Conservation (phyloP, 2,113 vertebrate genomes). For the Desmodus rotundus region DNA sequence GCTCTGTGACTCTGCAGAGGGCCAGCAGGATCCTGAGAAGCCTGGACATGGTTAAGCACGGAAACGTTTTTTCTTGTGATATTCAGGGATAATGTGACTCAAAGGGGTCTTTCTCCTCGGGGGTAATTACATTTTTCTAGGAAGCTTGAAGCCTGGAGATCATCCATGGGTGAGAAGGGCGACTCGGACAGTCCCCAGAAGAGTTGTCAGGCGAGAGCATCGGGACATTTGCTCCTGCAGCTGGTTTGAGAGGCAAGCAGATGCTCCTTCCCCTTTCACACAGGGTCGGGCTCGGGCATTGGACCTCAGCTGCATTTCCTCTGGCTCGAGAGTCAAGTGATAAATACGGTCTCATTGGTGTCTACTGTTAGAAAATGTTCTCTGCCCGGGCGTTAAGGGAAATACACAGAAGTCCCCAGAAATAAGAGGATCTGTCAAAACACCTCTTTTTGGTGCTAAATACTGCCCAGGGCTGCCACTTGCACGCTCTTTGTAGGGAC, state of each 20-base stretch:
- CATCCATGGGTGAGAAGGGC: neutral
- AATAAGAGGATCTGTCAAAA: neutral
- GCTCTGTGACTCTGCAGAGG: neutral
- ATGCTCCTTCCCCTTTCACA: neutral
- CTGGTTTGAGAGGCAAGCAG: neutral
- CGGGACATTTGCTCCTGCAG: neutral
- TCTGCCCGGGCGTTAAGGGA: neutral
- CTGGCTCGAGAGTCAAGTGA: neutral
- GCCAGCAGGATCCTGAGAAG: neutral
- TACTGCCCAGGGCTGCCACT: neutral
- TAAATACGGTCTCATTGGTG: neutral
- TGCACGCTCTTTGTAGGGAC: neutral
- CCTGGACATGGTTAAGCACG: neutral
- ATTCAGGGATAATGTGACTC: neutral
- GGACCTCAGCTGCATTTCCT: neutral
- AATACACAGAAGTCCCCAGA: neutral
- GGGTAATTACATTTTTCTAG: neutral
- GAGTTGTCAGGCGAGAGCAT: too few species aligned
- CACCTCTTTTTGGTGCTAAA: neutral
- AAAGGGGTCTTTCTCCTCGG: neutral
- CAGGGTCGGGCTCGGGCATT: accelerated
- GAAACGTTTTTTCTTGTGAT: neutral
- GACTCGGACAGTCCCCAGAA: neutral
- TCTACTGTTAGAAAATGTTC: neutral
- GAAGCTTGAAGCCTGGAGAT: neutral